Evolutionary conservation across 2,888 invertebrate genomes (phyloP).

Genomic region (Xestia c-nigrum): DNA sequence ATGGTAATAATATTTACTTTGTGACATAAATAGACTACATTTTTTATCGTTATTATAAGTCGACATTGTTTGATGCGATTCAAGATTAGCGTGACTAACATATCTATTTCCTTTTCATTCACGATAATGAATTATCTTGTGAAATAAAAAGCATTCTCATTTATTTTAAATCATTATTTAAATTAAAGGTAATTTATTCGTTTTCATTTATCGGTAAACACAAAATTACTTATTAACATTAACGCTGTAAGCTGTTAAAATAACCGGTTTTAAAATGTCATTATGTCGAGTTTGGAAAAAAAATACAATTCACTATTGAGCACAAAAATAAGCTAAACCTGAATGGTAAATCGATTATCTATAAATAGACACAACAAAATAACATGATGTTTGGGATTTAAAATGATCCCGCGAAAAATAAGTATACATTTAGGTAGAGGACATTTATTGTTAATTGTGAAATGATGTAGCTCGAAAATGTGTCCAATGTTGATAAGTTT

Average conservation of each 20-base stretch:
- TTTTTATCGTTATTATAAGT: constrained; percentile 21
- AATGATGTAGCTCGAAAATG: neutral
- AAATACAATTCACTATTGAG: neutral
- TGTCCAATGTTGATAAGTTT: neutral
- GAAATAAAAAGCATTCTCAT: neutral
- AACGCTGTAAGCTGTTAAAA: neutral
- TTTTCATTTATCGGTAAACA: neutral
- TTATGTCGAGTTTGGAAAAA: neutral
- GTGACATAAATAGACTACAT: neutral
- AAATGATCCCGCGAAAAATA: neutral
- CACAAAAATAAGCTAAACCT: neutral
- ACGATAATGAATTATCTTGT: constrained; percentile 9
- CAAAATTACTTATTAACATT: neutral
- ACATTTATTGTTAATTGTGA: neutral
- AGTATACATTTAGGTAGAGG: no score
- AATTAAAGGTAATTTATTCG: neutral
- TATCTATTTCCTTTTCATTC: constrained; percentile 16
- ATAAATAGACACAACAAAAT: neutral
- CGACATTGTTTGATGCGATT: constrained; percentile 4
- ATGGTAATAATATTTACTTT: neutral
- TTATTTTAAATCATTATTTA: neutral
- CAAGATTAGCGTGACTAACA: constrained; percentile 22
- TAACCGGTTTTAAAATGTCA: neutral
- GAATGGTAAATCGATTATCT: neutral
- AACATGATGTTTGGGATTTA: no score